Evolutionary conservation across 1,140 invertebrate species (phyloP), one percentile per base, ranked within the genome.

Genomic region (Drosophila triauraria): DNA sequence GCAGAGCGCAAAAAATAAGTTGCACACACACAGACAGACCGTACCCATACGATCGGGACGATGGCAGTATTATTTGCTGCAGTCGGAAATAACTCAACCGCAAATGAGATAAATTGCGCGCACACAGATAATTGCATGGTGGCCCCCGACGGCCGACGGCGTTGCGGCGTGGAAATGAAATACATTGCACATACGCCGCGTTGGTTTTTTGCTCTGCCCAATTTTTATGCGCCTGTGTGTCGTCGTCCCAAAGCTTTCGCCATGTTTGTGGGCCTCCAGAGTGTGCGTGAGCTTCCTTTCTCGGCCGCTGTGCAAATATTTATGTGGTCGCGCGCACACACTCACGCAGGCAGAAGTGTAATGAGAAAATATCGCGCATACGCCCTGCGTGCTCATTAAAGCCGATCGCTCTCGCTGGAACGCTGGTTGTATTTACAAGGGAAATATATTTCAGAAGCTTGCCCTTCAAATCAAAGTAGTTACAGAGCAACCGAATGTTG

Each of bases 41-140:
- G 15, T 20, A 27, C 38, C 23, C n/a, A 30, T 35, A 23, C 54
- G 68, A 72, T 72, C 53, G 56, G 69, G 46, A 38, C 44, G 65
- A 25, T 50, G 69, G 65, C 57, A 58, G 71, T 68, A 88, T 82
- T 90, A 90, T 90, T 90, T 82, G 85, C 84, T 90, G 82, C 82
- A 84, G 76, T 81, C 77, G 91, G 78, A 92, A 92, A 92, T 85
- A 92, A 92, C 86, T 91, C 91, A 92, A 91, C 91, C 87, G 91
- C 91, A 92, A 92, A 92, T 92, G 91, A 91, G 91, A 92, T 92
- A 92, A 92, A 92, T 92, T 92, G 84, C 77, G 70, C 79, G 87
- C 81, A 88, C 65, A 85, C 75, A 92, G 91, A 91, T 92, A 88
- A 92, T 92, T 92, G 86, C 91, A 82, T 71, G 80, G 70, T 30